Conservation (phyloP, 2,888 invertebrate genomes). For the Xestoiulus laeticollis region DNA sequence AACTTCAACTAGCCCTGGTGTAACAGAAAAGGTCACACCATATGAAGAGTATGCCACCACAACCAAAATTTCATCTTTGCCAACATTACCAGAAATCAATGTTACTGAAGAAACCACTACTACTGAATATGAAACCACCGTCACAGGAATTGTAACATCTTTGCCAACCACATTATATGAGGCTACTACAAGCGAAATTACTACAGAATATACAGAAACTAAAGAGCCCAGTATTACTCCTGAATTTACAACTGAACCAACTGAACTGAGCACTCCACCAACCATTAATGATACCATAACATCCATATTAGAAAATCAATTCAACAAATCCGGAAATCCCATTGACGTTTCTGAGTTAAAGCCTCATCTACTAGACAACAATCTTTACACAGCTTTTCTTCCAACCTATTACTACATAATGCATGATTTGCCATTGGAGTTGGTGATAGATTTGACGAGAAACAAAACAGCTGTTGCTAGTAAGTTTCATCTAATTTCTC, state of each 20-base stretch:
- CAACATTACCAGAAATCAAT: background rate
- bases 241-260: constrained; percentile 35
- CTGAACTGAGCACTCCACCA: background rate
- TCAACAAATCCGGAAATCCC: constrained; percentile 5
- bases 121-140: background rate
- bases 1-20: background rate
- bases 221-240: background rate
- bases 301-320: constrained; percentile 34
- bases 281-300: background rate
- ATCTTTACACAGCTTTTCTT: constrained; percentile 43
- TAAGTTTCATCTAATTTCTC: background rate
- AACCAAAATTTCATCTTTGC: background rate
- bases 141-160: background rate
- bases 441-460: background rate
- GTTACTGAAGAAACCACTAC: background rate
- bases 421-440: background rate
- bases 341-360: background rate
- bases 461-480: constrained; percentile 47
- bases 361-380: constrained; percentile 28
- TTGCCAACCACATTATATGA: background rate
- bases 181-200: background rate
- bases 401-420: background rate
- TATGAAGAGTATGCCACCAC: background rate
- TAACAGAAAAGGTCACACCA: background rate
- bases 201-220: background rate